These are phyloP conservation scores for Dolichomitus sp. DNA, from an alignment of 2,888 invertebrate species.

Conservation along the genomic window DNA sequence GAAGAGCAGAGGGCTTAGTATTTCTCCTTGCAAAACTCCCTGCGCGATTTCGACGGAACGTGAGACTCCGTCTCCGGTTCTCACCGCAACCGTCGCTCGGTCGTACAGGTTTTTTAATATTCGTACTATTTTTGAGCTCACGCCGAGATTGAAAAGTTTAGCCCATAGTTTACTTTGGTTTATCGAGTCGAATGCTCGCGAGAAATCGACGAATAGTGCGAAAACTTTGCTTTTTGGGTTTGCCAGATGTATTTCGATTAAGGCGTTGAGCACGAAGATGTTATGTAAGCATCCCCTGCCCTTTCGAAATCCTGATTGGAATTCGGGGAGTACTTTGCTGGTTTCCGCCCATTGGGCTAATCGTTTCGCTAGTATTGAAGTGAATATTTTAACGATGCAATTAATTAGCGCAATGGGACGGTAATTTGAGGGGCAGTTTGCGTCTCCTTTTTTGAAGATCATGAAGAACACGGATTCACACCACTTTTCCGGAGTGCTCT, in stretches of 20 bases:
- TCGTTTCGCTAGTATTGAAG: background rate
- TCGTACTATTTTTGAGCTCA: background rate
- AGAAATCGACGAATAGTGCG: background rate
- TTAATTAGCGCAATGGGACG: background rate
- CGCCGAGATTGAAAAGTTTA: background rate
- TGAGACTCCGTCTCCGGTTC: background rate
- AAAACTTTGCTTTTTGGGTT: background rate
- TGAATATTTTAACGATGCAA: background rate
- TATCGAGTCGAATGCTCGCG: background rate
- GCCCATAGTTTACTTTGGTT: background rate
- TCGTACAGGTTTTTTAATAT: background rate
- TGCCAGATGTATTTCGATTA: background rate
- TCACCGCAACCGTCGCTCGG: background rate
- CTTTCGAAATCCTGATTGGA: background rate
- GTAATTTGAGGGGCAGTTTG: background rate
- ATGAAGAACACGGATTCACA: background rate
- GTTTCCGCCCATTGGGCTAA: background rate
- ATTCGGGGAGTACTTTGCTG: background rate
- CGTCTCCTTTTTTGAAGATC: background rate
- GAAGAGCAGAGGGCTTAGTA: background rate
- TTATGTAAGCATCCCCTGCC: background rate
- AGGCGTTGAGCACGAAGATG: background rate
- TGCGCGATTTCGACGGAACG: background rate
- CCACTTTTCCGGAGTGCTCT: background rate
- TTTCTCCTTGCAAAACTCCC: background rate